Conservation (phyloP, 1,140 invertebrate species). For the Nebria ingens region DNA sequence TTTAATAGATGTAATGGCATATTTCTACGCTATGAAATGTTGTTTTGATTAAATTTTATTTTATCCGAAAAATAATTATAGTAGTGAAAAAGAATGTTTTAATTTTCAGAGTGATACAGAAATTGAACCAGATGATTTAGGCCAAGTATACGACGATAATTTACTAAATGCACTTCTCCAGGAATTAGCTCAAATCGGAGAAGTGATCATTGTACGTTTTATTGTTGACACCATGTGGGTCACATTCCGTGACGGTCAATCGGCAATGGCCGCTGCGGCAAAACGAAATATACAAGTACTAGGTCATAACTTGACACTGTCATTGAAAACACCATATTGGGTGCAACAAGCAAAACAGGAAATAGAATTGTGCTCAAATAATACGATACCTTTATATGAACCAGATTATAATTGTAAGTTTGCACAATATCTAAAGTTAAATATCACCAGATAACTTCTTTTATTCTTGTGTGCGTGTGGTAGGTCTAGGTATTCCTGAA, state of each 20-base stretch:
- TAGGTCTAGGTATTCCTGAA: conserved; percentile 30
- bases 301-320: conserved; percentile 56
- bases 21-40: neutral
- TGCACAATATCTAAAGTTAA: neutral
- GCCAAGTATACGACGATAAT: conserved; percentile 51
- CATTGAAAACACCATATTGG: conserved; percentile 81
- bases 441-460: neutral
- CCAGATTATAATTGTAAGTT: conserved; percentile 31
- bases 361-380: conserved; percentile 70
- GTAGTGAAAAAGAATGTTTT: neutral
- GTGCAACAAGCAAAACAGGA: conserved; percentile 66
- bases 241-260: conserved; percentile 77
- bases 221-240: conserved; percentile 82
- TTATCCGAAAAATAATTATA: too few relatives aligned
- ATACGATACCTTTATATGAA: conserved; percentile 61
- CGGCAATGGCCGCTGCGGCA: conserved; percentile 63
- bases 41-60: conserved; percentile 10
- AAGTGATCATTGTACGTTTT: conserved; percentile 83
- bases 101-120: conserved; percentile 16
- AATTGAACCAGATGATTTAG: conserved; percentile 31
- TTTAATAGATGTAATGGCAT: conserved; percentile 7
- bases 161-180: conserved; percentile 61
- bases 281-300: conserved; percentile 41
- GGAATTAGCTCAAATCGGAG: conserved; percentile 65
- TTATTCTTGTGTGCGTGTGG: conserved; percentile 7